Evolutionary conservation across 2,113 vertebrate genomes (phyloP), one percentile per base, ranked within the genome.

Genomic region (Rhinopithecus roxellana): DNA sequence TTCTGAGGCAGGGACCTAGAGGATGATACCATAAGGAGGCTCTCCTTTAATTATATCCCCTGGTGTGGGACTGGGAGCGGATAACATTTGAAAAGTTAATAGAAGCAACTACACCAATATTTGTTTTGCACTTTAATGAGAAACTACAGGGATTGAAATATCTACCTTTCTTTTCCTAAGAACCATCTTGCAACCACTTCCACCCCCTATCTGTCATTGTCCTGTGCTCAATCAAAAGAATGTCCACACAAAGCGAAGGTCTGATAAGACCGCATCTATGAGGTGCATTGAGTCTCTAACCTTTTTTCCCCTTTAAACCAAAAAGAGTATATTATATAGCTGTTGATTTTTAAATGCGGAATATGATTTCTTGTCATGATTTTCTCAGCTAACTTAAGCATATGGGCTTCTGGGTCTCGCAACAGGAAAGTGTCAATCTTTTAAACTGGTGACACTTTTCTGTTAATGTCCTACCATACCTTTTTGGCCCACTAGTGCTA

Each of bases 391-490:
- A n/a, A n/a, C n/a, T n/a, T n/a, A n/a, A n/a, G 8, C 4, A 0
- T 18, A 16, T 55, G 48, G 12, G 38, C 45, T 92, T 92, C 77
- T 78, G 55, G 79, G 35, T 12, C 72, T 74, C n/a, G n/a, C n/a
- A n/a, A n/a, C n/a, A 87, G 45, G 38, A 43, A 77, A 93, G 78
- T 95, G 50, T 94, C 91, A 97, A 85, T 92, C 96, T 32, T 78
- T 95, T 69, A 96, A 93, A 32, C 70, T 88, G 17, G 89, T 98
- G 95, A 14, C 52, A 93, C 40, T 93, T 93, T 92, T 96, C 70
- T 96, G 48, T 61, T n/a, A n/a, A n/a, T n/a, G n/a, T n/a, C n/a
- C n/a, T n/a, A n/a, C n/a, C n/a, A n/a, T n/a, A n/a, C n/a, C n/a
- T n/a, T n/a, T n/a, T n/a, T n/a, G n/a, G n/a, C n/a, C n/a, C n/a